Percentiles rank a stretch among this genome's conserved stretches.
Conservation (phyloP, 2,888 invertebrate genomes). For the Prenolepis imparis region DNA sequence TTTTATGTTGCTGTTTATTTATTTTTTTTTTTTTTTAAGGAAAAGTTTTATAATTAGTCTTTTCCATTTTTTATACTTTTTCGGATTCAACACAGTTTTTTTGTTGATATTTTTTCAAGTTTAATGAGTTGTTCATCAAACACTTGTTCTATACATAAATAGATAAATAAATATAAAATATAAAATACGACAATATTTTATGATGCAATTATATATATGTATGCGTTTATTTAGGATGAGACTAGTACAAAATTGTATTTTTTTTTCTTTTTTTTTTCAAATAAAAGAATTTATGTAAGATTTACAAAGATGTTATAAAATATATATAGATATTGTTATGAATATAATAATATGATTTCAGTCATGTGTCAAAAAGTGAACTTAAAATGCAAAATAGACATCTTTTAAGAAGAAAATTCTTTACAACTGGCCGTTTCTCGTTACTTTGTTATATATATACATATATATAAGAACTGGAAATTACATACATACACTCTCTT, state of each 20-base stretch:
- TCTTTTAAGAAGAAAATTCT: neutral
- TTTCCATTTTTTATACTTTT: neutral
- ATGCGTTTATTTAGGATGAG: neutral
- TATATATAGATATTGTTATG: neutral
- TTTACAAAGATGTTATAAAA: neutral
- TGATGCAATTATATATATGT: neutral
- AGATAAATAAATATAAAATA: slow-evolving; percentile 7
- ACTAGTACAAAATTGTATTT: neutral
- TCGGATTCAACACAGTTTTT: neutral
- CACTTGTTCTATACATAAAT: neutral
- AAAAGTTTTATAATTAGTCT: neutral
- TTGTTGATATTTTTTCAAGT: neutral
- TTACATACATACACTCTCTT: neutral
- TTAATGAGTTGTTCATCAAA: neutral
- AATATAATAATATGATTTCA: neutral
- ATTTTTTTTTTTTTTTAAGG: no score
- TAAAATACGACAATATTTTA: neutral
- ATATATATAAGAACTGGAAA: slow-evolving; percentile 22
- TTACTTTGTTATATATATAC: slow-evolving; percentile 10
- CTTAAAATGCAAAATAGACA: neutral
- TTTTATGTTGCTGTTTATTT: neutral
- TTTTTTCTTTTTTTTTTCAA: neutral
- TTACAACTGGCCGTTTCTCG: neutral
- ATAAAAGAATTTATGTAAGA: neutral
- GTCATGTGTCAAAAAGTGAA: neutral